Conservation (phyloP, 2,797 vertebrate genomes). For the Hydrolagus colliei region DNA sequence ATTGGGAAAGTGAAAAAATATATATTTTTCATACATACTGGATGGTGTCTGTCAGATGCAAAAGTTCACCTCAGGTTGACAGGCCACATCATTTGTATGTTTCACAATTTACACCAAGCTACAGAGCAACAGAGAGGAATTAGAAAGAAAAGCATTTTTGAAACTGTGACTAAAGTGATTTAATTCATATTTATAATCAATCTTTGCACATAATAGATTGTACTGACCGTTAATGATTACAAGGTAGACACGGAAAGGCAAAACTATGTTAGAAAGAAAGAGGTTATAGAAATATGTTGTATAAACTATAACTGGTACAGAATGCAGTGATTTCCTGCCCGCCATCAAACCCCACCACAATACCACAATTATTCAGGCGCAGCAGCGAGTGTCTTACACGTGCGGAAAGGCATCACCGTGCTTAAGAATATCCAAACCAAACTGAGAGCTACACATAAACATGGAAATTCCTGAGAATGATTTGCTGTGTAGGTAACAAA, state of each 20-base stretch:
- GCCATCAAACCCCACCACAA: neutral
- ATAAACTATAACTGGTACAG: neutral
- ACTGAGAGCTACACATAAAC: too few relatives aligned
- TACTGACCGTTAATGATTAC: neutral
- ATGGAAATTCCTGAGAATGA: too few relatives aligned
- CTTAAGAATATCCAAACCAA: too few relatives aligned
- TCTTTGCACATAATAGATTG: neutral
- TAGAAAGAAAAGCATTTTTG: conserved; percentile 1
- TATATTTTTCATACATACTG: conserved; percentile 5
- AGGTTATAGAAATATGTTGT: neutral
- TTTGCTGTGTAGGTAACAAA: too few relatives aligned
- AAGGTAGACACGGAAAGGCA: neutral
- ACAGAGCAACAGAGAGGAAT: neutral
- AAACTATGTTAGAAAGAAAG: neutral
- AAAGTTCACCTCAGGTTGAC: conserved; percentile 3
- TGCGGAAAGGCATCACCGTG: too few relatives aligned
- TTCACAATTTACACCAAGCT: neutral
- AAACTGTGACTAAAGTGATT: conserved; percentile 10
- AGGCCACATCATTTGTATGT: conserved; percentile 9
- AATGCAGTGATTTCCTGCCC: neutral
- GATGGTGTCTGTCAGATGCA: conserved; percentile 11
- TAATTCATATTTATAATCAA: conserved; percentile 23
- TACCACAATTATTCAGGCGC: neutral
- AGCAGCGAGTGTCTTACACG: too few relatives aligned
- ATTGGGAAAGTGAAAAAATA: conserved; percentile 19